phyloP scores from a whole-genome alignment of 2,113 vertebrate species.

The Propithecus coquereli region DNA sequence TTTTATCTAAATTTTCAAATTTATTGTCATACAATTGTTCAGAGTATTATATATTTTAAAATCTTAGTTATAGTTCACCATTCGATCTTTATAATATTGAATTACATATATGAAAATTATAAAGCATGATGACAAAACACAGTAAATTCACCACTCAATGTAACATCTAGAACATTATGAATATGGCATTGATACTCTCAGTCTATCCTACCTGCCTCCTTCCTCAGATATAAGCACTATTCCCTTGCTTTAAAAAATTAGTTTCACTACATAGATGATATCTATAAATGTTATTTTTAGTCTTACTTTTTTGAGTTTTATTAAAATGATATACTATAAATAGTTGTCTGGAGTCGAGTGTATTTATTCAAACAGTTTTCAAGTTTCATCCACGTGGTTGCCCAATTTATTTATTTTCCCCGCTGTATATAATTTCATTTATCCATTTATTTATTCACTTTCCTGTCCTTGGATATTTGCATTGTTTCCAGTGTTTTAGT shows the following conservation, averaged over 20 bases:
- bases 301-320: not conserved
- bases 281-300: not conserved
- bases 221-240: not conserved
- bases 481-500: not conserved
- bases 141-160: not conserved
- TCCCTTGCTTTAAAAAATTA: not conserved
- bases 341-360: not conserved
- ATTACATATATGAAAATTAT: not conserved
- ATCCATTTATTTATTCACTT: not conserved
- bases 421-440: not conserved
- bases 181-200: not conserved
- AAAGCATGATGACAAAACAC: not conserved
- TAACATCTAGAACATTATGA: not conserved
- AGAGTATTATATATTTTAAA: not conserved
- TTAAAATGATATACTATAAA: not conserved
- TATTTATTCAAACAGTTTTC: not conserved
- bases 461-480: not conserved
- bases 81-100: not conserved
- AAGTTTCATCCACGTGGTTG: not conserved
- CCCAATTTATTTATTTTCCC: not conserved
- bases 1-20: not conserved
- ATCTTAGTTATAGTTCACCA: not conserved
- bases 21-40: not conserved
- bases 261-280: not conserved
- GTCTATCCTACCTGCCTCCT: not conserved